Evolutionary conservation across 2,888 invertebrate species (phyloP).

Genomic region (Pseudanteris insignis): DNA sequence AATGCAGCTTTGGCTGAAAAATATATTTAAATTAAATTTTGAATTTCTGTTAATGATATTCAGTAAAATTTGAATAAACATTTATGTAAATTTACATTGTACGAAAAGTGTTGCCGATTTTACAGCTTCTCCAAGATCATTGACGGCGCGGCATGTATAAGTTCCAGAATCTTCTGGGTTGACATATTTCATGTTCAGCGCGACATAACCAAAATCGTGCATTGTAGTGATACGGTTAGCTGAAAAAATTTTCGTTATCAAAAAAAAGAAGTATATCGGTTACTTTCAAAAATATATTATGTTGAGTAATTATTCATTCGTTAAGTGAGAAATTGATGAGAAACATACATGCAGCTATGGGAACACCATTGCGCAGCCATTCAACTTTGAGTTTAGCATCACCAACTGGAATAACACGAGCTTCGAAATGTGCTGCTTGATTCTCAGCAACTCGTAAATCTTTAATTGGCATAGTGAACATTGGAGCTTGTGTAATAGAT

Average conservation of each 20-base stretch:
- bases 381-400: conserved; percentile 92
- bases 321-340: too few relatives aligned
- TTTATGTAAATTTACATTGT: conserved; percentile 71
- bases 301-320: too few relatives aligned
- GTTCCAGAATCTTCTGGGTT: conserved; percentile 95
- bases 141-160: conserved; percentile 94
- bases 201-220: conserved; percentile 98
- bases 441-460: conserved; percentile 91
- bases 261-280: too few relatives aligned
- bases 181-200: conserved; percentile 94
- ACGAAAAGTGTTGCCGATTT: conserved; percentile 92
- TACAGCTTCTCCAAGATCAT: conserved; percentile 93
- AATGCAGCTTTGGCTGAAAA: too few relatives aligned
- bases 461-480: conserved; percentile 86
- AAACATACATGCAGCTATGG: conserved; percentile 84
- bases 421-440: conserved; percentile 91
- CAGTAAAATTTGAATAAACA: too few relatives aligned
- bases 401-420: conserved; percentile 88
- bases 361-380: conserved; percentile 96
- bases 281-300: too few relatives aligned
- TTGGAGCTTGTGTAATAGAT: conserved; percentile 84
- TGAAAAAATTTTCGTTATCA: conserved; percentile 68
- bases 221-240: conserved; percentile 95
- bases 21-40: too few relatives aligned
- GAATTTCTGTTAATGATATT: too few relatives aligned